Evolutionary conservation across 2,797 vertebrate genomes (phyloP).

Genomic region (Trematomus bernacchii): DNA sequence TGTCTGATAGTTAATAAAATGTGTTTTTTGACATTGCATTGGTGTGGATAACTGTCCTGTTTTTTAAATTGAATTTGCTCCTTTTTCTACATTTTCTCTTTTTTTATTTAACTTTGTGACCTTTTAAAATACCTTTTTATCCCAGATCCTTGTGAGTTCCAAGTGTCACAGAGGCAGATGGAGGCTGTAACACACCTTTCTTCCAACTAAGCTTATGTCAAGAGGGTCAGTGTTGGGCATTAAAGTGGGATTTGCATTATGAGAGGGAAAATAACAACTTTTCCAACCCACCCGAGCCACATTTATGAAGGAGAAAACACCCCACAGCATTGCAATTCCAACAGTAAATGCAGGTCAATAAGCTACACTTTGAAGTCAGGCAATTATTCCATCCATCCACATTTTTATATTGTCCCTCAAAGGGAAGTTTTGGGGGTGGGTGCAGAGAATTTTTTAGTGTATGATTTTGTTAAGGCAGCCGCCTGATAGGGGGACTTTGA

Average conservation of each 20-base stretch:
- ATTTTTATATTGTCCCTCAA: slow-evolving; percentile 72
- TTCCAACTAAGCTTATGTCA: slow-evolving; percentile 41
- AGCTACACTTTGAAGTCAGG: slow-evolving; percentile 79
- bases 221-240: slow-evolving; percentile 60
- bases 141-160: slow-evolving; percentile 5
- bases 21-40: slow-evolving; percentile 48
- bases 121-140: neutral
- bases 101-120: slow-evolving; percentile 3
- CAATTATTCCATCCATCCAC: slow-evolving; percentile 77
- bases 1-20: slow-evolving; percentile 65
- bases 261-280: slow-evolving; percentile 43
- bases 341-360: slow-evolving; percentile 74
- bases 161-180: slow-evolving; percentile 26
- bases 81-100: slow-evolving; percentile 54
- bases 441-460: slow-evolving; percentile 53
- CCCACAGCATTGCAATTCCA: slow-evolving; percentile 55
- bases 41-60: slow-evolving; percentile 28
- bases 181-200: slow-evolving; percentile 37
- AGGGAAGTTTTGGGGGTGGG: slow-evolving; percentile 38
- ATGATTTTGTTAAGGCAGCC: slow-evolving; percentile 62
- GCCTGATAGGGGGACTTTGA: slow-evolving; percentile 71
- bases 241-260: slow-evolving; percentile 66
- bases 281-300: slow-evolving; percentile 48
- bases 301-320: slow-evolving; percentile 66
- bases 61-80: neutral